Percentiles rank a stretch among this genome's conserved stretches.
Conservation (phyloP, 2,113 vertebrate species). For the Glaucidium brasilianum region DNA sequence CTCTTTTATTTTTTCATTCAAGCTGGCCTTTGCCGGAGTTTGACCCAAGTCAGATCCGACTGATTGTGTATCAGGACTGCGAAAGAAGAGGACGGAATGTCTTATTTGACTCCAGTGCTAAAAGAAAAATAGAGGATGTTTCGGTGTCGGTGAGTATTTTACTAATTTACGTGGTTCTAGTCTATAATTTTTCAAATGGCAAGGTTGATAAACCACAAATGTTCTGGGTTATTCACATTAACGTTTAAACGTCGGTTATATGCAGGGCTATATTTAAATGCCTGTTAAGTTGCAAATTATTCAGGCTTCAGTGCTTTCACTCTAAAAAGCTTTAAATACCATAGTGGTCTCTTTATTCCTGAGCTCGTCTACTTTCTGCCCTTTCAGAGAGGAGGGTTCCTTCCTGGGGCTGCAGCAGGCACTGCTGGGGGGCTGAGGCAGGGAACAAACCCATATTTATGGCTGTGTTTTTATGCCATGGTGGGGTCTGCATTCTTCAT, state of each 20-base stretch:
- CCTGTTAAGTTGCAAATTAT: background rate
- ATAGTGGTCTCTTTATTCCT: background rate
- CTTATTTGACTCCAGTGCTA: constrained; percentile 93
- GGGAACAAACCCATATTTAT: background rate
- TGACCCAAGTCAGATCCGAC: constrained; percentile 93
- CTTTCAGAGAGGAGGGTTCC: background rate
- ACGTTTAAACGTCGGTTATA: background rate
- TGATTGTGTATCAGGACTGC: constrained; percentile 98
- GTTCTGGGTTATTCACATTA: background rate
- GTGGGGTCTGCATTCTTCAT: background rate
- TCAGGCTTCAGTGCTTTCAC: background rate
- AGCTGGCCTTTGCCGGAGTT: constrained; percentile 96
- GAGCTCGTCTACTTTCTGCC: background rate
- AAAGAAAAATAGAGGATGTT: constrained; percentile 88
- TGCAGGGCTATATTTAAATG: constrained; percentile 12
- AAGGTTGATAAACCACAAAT: background rate
- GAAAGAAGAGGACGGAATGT: constrained; percentile 95
- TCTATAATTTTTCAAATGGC: background rate
- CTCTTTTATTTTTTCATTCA: constrained; percentile 47
- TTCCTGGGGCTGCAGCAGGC: background rate
- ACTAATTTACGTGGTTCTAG: background rate
- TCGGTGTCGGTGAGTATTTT: constrained; percentile 85
- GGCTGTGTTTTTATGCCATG: background rate
- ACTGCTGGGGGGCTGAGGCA: background rate
- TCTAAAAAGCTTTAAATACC: background rate